Base-by-base conservation (phyloP, 1,140 invertebrate species). In the Chrysoperla carnea region DNA sequence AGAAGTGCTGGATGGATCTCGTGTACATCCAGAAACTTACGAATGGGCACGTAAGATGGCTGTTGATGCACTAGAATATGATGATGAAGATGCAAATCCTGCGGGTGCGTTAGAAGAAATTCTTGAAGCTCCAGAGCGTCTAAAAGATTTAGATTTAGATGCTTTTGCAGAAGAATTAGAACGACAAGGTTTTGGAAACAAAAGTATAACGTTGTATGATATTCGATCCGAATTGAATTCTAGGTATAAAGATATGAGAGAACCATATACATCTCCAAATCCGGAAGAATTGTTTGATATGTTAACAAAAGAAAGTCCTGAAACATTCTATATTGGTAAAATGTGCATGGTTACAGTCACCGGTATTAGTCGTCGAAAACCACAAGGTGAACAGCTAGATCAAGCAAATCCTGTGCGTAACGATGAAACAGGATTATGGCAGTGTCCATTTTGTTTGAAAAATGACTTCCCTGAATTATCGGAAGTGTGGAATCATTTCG, bases 31-130 rank as follows among this genome's bases (percentile, higher is more conserved):
- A 0, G 96, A 99, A 64, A 93, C 91, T 0, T 99, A 99, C 53
- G 95, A 99, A 60, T 98, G 94, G 94, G 96, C 96, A 0, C 66
- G 93, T 14, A 99, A 99, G 68, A 99, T 99, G 94, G 96, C 95
- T 4, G 91, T 98, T 0, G 96, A 99, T 69, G 96, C 96, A 6
- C 64, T 99, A 8, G 96, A 99, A 51, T 96, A 97, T 50, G 94
- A 98, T 51, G 91, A 95, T 52, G 89, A 93, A 54, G 88, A 91
- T 47, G 81, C 84, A 0, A 96, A 99, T 69, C 92, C 94, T 0
- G 90, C 92, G 0, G 87, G 87, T 4, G 94, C 95, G 12, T 63
- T 99, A 1, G 93, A 99, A 55, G 94, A 99, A 64, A 98, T 99
- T 55, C 62, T 99, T 0, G 88, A 96, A 62, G 81, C 87, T 2